Evolutionary conservation across 2,888 invertebrate genomes (phyloP).

Genomic region (Gibbula magus): DNA sequence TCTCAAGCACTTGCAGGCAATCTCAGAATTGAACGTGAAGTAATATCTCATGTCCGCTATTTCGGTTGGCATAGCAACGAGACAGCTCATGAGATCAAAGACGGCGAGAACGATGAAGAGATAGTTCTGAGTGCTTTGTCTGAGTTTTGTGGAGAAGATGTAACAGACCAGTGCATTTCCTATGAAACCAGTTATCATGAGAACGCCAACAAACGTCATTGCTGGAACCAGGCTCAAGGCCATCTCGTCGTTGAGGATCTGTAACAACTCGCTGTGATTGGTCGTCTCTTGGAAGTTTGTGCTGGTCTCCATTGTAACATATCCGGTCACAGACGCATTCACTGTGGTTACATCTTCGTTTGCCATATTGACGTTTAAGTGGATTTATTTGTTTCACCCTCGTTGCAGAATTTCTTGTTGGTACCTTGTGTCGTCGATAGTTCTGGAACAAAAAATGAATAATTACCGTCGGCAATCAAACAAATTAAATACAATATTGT

Average conservation of each 20-base stretch:
- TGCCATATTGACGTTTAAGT: too few species aligned
- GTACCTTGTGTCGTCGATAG: too few species aligned
- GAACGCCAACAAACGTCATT: slow-evolving; percentile 28
- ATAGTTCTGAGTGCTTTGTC: slow-evolving; percentile 50
- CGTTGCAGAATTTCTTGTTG: too few species aligned
- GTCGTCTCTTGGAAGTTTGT: neutral
- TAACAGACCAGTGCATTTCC: slow-evolving; percentile 58
- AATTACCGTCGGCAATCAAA: too few species aligned
- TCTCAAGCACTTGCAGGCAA: slow-evolving; percentile 53
- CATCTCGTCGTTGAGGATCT: slow-evolving; percentile 35
- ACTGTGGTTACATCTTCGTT: too few species aligned
- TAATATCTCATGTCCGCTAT: slow-evolving; percentile 57
- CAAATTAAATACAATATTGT: too few species aligned
- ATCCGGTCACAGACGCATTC: too few species aligned
- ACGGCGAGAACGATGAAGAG: slow-evolving; percentile 57
- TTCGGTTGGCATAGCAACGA: slow-evolving; percentile 58
- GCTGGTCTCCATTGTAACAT: neutral
- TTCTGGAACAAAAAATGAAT: too few species aligned
- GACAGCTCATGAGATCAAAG: slow-evolving; percentile 57
- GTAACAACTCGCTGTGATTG: slow-evolving; percentile 24
- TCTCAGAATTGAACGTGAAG: slow-evolving; percentile 51
- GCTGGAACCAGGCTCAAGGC: slow-evolving; percentile 34
- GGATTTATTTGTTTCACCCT: too few species aligned
- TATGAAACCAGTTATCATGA: slow-evolving; percentile 55
- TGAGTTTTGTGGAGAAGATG: slow-evolving; percentile 51